phyloP scores from a whole-genome alignment of 2,113 vertebrate species.

The Tychaedon coryphoeus region DNA sequence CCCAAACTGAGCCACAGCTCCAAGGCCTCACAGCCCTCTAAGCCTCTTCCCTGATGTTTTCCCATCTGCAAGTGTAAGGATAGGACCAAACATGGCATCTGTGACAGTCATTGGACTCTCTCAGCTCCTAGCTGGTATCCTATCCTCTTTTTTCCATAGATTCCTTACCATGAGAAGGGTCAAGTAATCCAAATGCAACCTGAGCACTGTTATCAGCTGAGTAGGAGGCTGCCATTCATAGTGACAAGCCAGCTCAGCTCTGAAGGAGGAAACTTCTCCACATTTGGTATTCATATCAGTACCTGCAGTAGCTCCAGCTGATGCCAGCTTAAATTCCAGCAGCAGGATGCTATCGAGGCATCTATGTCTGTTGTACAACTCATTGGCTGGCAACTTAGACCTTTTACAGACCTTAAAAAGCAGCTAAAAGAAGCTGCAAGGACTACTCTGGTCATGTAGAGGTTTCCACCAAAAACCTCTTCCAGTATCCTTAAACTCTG shows the following conservation, averaged over 20 bases:
- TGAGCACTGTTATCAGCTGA: neutral
- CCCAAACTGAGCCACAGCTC: neutral
- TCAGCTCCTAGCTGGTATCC: neutral
- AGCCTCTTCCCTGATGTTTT: neutral
- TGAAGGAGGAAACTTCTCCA: neutral
- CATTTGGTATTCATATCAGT: conserved; percentile 44
- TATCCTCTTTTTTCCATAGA: neutral
- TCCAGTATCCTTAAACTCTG: neutral
- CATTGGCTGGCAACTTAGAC: neutral
- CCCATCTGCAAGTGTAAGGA: neutral
- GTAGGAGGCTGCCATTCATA: conserved; percentile 18
- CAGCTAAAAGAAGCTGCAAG: neutral
- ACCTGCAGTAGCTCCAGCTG: conserved; percentile 13
- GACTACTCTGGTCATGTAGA: neutral
- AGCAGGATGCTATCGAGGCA: conserved; percentile 31
- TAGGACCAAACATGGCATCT: neutral
- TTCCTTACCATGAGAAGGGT: neutral
- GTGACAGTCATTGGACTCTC: neutral
- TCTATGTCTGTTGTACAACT: neutral
- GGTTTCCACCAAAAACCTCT: neutral
- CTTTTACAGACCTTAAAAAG: neutral
- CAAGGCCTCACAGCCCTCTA: neutral
- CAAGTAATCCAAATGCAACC: neutral
- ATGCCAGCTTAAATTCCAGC: conserved; percentile 34
- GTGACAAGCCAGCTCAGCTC: neutral